Evolutionary conservation across 2,888 invertebrate genomes (phyloP).

Genomic region (Boloria selene): DNA sequence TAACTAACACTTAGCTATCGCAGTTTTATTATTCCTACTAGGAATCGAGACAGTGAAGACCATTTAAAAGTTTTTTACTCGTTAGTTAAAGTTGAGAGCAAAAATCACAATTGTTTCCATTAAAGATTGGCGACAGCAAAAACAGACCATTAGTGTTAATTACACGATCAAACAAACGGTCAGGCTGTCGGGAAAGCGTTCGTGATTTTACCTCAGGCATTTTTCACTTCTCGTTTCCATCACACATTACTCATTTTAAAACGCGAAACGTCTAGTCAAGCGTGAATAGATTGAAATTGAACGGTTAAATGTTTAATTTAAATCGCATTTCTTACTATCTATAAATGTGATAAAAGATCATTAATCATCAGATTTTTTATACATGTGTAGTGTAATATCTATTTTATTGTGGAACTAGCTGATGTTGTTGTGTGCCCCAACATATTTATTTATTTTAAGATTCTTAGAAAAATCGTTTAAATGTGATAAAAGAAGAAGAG

Average conservation of each 20-base stretch:
- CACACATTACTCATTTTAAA: slow-evolving; percentile 18
- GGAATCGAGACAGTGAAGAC: not conserved
- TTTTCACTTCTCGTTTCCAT: slow-evolving; percentile 28
- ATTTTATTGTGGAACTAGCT: no score
- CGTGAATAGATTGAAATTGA: slow-evolving; percentile 20
- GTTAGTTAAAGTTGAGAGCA: slow-evolving; percentile 1
- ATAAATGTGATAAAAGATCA: not conserved
- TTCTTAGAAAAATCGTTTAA: no score
- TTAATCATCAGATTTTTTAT: not conserved
- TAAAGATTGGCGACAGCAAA: slow-evolving; percentile 19
- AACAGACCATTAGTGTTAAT: slow-evolving; percentile 34
- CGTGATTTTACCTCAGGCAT: slow-evolving; percentile 20
- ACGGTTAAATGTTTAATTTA: not conserved
- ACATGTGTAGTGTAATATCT: no score
- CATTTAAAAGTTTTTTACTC: not conserved
- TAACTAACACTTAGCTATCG: no score
- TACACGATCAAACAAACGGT: slow-evolving; percentile 20
- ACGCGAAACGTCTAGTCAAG: slow-evolving; percentile 19
- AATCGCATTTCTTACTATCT: not conserved
- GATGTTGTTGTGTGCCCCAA: no score
- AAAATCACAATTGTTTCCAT: slow-evolving; percentile 8
- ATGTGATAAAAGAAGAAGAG: no score
- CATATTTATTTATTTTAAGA: no score
- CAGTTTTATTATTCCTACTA: no score
- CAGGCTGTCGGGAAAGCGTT: slow-evolving; percentile 27